Conservation (phyloP, 2,888 invertebrate species). For the Nomada flava region DNA sequence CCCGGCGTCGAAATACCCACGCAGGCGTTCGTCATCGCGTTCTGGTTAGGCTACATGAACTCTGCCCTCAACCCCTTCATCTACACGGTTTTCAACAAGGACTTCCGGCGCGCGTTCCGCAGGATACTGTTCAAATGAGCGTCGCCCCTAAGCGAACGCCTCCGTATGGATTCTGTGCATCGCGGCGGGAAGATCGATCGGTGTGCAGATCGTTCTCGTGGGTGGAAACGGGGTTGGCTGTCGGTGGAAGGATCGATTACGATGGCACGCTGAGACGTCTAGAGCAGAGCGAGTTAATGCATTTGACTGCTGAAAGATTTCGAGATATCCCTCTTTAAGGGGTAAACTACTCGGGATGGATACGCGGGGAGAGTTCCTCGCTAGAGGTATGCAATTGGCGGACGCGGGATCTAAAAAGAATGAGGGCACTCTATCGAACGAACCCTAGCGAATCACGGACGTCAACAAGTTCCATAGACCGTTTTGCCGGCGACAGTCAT, state of each 20-base stretch:
- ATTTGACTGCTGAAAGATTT: no score
- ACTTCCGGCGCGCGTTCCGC: conserved; percentile 97
- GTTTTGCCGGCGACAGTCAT: conserved; percentile 13
- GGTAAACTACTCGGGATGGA: background rate
- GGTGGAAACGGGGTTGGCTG: background rate
- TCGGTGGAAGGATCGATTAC: background rate
- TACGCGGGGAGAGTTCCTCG: background rate
- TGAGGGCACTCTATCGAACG: background rate
- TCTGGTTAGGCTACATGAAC: conserved; percentile 99
- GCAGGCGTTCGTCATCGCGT: conserved; percentile 95
- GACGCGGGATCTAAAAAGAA: background rate
- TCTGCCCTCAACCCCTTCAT: conserved; percentile 98
- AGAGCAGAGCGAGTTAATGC: no score
- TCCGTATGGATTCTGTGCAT: conserved; percentile 18
- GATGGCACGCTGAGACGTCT: background rate
- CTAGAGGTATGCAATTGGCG: background rate
- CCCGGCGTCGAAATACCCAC: conserved; percentile 90
- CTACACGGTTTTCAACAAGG: conserved; percentile 98
- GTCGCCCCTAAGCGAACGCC: conserved; percentile 10
- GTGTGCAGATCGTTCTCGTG: background rate
- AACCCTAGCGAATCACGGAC: background rate
- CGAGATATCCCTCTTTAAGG: no score
- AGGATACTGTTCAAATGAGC: conserved; percentile 96
- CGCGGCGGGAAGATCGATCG: conserved; percentile 21
- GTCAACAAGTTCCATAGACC: conserved; percentile 7